phyloP scores from a whole-genome alignment of 1,140 invertebrate species.

The Reticulitermes speratus region DNA sequence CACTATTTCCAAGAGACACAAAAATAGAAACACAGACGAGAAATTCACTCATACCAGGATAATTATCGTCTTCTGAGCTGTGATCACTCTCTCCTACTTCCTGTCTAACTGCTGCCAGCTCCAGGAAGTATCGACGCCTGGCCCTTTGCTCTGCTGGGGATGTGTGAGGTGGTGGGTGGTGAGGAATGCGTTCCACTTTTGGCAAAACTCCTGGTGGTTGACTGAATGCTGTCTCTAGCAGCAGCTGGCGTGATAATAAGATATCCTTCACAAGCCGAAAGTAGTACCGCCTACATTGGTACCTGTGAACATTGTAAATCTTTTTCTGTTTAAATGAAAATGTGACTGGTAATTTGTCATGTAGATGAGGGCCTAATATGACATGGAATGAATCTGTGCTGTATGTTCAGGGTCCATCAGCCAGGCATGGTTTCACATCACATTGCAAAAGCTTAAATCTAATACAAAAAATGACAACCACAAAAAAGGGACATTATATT shows the following conservation, averaged over 20 bases:
- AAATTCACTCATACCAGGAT: slow-evolving; percentile 47
- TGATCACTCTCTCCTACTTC: slow-evolving; percentile 64
- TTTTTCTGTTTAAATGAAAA: neutral
- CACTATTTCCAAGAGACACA: neutral
- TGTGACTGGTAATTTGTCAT: neutral
- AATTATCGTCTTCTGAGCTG: slow-evolving; percentile 69
- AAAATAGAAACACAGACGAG: too few relatives aligned
- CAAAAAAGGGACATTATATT: too few relatives aligned
- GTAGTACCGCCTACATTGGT: slow-evolving; percentile 52
- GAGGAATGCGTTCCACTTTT: slow-evolving; percentile 43
- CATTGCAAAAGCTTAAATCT: too few relatives aligned
- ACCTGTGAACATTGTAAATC: slow-evolving; percentile 37
- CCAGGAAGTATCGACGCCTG: slow-evolving; percentile 56
- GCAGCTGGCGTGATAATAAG: slow-evolving; percentile 65
- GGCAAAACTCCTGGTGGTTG: slow-evolving; percentile 51
- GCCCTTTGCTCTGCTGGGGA: slow-evolving; percentile 51
- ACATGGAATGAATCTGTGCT: too few relatives aligned
- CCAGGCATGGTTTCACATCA: too few relatives aligned
- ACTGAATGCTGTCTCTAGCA: slow-evolving; percentile 58
- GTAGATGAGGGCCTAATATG: too few relatives aligned
- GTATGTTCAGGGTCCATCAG: too few relatives aligned
- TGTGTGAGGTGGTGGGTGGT: slow-evolving; percentile 49
- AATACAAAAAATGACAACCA: too few relatives aligned
- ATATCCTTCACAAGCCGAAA: slow-evolving; percentile 55
- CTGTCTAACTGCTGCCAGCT: slow-evolving; percentile 52